These are phyloP conservation scores for Hyles euphorbiae DNA, from an alignment of 1,140 invertebrate species.

Conservation along the genomic window DNA sequence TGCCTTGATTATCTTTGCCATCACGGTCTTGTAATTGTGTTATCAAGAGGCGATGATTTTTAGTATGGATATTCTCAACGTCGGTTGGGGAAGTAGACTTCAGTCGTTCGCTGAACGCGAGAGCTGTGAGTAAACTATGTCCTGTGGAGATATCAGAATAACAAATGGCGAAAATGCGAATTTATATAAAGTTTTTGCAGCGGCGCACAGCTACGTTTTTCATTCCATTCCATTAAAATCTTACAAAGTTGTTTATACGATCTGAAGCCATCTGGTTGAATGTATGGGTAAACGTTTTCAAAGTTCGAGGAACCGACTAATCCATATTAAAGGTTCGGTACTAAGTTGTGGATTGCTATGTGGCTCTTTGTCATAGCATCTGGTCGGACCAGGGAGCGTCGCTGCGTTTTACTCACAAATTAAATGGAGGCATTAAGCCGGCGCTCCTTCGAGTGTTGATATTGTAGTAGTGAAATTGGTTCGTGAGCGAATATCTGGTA, in stretches of 20 bases:
- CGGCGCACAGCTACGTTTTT: background rate
- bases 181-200: constrained; percentile 8
- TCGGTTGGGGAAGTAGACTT: too few species aligned
- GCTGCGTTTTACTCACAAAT: constrained; percentile 25
- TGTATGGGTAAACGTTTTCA: constrained; percentile 36
- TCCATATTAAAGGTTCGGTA: constrained; percentile 44
- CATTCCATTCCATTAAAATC: background rate
- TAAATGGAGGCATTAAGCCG: constrained; percentile 12
- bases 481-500: constrained; percentile 18
- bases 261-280: constrained; percentile 10
- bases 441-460: constrained; percentile 19
- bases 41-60: constrained; percentile 9
- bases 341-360: constrained; percentile 32
- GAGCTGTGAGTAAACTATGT: constrained; percentile 40
- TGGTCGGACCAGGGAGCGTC: constrained; percentile 12
- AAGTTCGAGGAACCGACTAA: constrained; percentile 38
- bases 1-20: constrained; percentile 23
- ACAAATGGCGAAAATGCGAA: constrained; percentile 5
- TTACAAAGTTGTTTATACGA: constrained; percentile 1
- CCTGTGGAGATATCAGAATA: constrained; percentile 19
- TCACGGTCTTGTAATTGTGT: constrained; percentile 25
- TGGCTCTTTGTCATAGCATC: constrained; percentile 38
- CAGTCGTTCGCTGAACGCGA: background rate
- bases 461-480: constrained; percentile 27
- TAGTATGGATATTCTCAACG: background rate